These are phyloP conservation scores for Falco naumanni DNA, from an alignment of 2,797 vertebrate species.

Conservation along the genomic window DNA sequence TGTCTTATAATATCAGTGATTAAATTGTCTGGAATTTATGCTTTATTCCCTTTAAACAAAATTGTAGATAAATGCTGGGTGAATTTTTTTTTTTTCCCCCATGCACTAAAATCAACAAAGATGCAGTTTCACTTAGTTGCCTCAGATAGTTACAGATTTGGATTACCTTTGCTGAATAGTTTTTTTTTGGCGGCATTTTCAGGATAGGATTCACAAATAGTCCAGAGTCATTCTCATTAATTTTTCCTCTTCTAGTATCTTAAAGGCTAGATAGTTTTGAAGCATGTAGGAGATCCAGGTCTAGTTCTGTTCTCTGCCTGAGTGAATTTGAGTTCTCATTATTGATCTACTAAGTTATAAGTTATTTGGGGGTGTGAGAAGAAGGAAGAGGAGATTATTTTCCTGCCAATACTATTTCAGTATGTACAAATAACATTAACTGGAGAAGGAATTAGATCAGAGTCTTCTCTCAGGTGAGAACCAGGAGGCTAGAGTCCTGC, in stretches of 20 bases:
- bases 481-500: not conserved
- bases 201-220: not conserved
- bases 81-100: not conserved
- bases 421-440: slow-evolving; percentile 21
- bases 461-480: not conserved
- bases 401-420: not conserved
- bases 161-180: not conserved
- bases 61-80: not conserved
- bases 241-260: not conserved
- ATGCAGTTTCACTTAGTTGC: not conserved
- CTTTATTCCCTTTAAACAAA: not conserved
- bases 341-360: not conserved
- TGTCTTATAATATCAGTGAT: not conserved
- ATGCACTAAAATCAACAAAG: not conserved
- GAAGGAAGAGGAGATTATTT: not conserved
- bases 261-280: not conserved
- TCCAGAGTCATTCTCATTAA: not conserved
- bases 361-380: not conserved
- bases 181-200: not conserved
- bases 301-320: not conserved
- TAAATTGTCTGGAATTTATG: not conserved
- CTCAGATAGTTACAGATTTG: not conserved
- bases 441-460: slow-evolving; percentile 14
- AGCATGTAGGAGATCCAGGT: not conserved
- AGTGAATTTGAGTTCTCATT: not conserved